Base-by-base conservation (phyloP, 2,888 invertebrate species). In the Diabrotica balteata region DNA sequence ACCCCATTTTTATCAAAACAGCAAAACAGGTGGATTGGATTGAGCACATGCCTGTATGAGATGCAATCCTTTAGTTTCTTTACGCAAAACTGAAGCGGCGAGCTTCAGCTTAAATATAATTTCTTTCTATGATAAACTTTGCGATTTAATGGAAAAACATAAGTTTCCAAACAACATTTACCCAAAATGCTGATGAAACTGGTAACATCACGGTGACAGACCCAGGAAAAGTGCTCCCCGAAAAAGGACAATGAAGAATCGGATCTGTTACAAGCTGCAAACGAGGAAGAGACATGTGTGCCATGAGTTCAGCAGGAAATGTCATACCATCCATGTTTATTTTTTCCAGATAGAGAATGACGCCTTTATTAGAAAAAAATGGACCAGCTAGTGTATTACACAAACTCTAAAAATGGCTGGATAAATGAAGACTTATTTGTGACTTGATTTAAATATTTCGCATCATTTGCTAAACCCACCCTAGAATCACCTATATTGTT, bases 251-350 rank as follows among this genome's bases (percentile, higher is more conserved):
- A 75, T 77, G 70, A 74, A 79, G 80, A 62, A 80, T 85, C 1
- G 83, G 84, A 32, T 79, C 80, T 2, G 76, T 82, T 2, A 83
- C 83, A 45, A 76, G 81, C 72, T 77, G 81, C 73, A 82, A 84
- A 70, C 76, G 80, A 75, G 84, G 83, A 77, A 75, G 73, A 4
- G 59, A 84, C 10, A 62, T 84, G 58, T 84, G 82, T 76, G 77
- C 81, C 10, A 80, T 84, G 78, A 85, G 77, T 75, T 80, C 81
- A 71, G 76, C 81, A 54, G 81, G 59, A 17, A 17, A 17, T 17
- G 17, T 17, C 17, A 17, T 17, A 17, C 2, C 17, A 17, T 2
- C 17, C 17, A 67, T 7, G 83, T 84, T 85, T 72, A 84, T 85
- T 52, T 85, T 80, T 67, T 83, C 84, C 0, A 80, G 82, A 62